Evolutionary conservation across 2,888 invertebrate species (phyloP).

Genomic region (Heliconius erato): DNA sequence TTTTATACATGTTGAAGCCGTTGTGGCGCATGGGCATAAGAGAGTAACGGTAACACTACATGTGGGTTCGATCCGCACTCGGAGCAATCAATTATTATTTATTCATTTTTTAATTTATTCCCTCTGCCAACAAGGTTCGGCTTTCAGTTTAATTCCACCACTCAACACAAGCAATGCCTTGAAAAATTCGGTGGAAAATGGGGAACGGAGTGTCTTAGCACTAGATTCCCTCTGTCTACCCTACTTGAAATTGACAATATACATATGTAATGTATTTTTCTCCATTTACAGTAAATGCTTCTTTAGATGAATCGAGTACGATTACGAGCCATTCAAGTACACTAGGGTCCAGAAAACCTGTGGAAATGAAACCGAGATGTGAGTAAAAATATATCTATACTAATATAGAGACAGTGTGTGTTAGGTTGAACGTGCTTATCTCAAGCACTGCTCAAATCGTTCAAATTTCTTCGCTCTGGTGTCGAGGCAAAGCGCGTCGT

Average conservation of each 20-base stretch:
- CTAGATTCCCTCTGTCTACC: background rate
- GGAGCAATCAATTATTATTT: no score
- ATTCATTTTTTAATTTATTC: background rate
- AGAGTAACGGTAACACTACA: background rate
- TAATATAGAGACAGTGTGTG: no score
- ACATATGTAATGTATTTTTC: background rate
- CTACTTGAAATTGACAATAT: background rate
- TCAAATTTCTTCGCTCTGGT: no score
- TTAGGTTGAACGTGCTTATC: no score
- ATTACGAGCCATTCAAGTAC: background rate
- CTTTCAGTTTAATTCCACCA: background rate
- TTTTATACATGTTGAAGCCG: background rate
- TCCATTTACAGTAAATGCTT: background rate
- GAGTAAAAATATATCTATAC: background rate
- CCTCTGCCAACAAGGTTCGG: background rate
- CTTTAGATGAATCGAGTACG: background rate
- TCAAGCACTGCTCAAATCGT: no score
- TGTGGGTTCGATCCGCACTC: no score
- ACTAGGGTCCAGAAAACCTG: background rate
- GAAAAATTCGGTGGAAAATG: background rate
- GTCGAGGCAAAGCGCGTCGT: no score
- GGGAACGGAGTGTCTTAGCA: background rate
- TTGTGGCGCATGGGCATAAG: background rate
- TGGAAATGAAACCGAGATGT: background rate
- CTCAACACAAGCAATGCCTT: background rate